Base-by-base conservation (phyloP, 2,888 invertebrate genomes). In the Coelinius sp. region DNA sequence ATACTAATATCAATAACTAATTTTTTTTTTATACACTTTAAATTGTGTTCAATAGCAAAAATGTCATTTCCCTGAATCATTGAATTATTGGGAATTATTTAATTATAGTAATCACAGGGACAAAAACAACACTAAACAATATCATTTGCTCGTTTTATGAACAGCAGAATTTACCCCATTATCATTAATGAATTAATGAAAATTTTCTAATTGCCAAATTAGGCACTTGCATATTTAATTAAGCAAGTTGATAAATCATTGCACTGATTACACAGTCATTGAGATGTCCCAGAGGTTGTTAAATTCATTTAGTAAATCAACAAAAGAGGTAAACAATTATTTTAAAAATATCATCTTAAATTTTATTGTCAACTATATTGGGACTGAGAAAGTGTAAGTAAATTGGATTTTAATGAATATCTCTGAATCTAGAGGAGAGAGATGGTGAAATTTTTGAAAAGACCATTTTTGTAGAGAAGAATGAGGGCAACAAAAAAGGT, bases 281-380 rank as follows among this genome's bases (percentile, higher is more conserved):
- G 52, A 71, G 35, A 62, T 8, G 31, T 59, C 35, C 59, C 59
- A 35, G 59, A 31, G 24, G 52, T 38, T 35, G 14, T 4, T n/a
- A 63, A 63, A 31, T 20, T 65, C 20, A 44, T n/a, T n/a, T 46
- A 46, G 22, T 10, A 65, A 65, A 27, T 22, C 53, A 53, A 52
- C 27, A 10, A 68, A 46, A 7, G 59, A 68, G 25, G 38, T 56
- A 56, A 41, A 41, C 53, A 44, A 65, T 59, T 5, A 20, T 31
- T 56, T n/a, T 14, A 31, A 31, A 56, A 56, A 59, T 17, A 35
- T 31, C 70, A 68, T 63, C 69, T 49, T 49, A 49, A 73, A 71
- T 73, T n/a, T 77, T 77, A 76, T 76, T 76, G 76, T 77, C 76
- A 73, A 71, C 75, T 41, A 41, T 41, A 5, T 41, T 41, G 41